Base-by-base conservation (phyloP, 2,797 vertebrate genomes). In the Pseudochirops cupreus region DNA sequence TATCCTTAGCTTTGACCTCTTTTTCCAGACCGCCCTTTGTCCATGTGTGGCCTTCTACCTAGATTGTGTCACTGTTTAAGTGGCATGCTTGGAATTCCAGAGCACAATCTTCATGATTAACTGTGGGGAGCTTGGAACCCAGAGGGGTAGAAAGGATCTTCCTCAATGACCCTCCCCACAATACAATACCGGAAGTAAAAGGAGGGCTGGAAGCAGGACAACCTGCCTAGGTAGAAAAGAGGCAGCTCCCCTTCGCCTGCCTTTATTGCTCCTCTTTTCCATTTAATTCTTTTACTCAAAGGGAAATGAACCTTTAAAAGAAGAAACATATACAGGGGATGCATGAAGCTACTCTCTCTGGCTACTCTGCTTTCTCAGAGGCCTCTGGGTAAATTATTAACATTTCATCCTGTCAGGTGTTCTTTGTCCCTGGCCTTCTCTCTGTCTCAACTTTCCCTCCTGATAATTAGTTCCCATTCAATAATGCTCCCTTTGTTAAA, bases 401-500 rank as follows among this genome's bases (percentile, higher is more conserved):
- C 92, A 54, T 96, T 97, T 98, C 94, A 95, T 96, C 90, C 55
- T 96, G 93, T 97, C 97, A 98, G 97, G 97, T 98, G 97, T 33
- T 52, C 90, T 98, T 98, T 96, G 96, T 97, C 94, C 92, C 56
- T 58, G 97, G 97, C 96, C 95, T 93, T 93, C 95, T 94, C 94
- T 56, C 28, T 0, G 87, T 95, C 93, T 97, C 92, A 95, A 95
- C 29, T 93, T 97, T 90, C 93, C 92, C 46, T 98, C 96, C 96
- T 97, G 95, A 96, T 98, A 98, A 98, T 98, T 98, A 98, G 96
- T 93, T 97, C 95, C 91, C 95, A 96, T 97, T 98, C 97, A 98
- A 96, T 98, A 98, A 98, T 95, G 93, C 97, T 97, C 96, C 96
- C 97, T 98, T 98, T 99, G 98, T 98, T 98, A 98, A 97, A 99